Evolutionary conservation across 1,140 invertebrate genomes (phyloP).

Genomic region (Tetramorium alpestre): DNA sequence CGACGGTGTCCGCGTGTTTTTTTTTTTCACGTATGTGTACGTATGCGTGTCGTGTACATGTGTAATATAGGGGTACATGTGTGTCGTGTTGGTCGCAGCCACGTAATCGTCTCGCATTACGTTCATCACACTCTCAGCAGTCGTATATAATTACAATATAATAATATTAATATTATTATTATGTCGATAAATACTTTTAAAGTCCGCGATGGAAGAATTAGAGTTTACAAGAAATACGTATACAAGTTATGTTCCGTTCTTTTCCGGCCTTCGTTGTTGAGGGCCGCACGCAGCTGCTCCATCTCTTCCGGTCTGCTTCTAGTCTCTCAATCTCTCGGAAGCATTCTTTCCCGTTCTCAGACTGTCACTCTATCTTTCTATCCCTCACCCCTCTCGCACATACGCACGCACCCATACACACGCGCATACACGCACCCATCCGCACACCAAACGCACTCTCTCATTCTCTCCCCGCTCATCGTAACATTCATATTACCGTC

Average conservation of each 20-base stretch:
- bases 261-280: conserved; percentile 69
- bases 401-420: neutral
- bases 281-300: conserved; percentile 69
- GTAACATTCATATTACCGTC: conserved; percentile 50
- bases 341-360: conserved; percentile 29
- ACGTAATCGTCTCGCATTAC: conserved; percentile 74
- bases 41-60: neutral
- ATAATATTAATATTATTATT: conserved; percentile 85
- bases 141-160: conserved; percentile 86
- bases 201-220: conserved; percentile 86
- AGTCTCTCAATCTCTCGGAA: conserved; percentile 52
- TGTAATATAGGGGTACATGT: conserved; percentile 5
- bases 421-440: neutral
- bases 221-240: conserved; percentile 86
- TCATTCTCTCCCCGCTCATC: conserved; percentile 33
- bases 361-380: conserved; percentile 64
- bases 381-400: conserved; percentile 21
- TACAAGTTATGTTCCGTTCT: conserved; percentile 83
- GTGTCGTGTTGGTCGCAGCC: conserved; percentile 60
- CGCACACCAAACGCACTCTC: neutral
- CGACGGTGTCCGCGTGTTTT: conserved; percentile 29
- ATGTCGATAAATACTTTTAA: conserved; percentile 86
- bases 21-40: conserved; percentile 16
- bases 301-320: conserved; percentile 64
- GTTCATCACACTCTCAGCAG: conserved; percentile 83